phyloP scores from a whole-genome alignment of 92 coral and sea anemone species.

The Paragorgia papillata region DNA sequence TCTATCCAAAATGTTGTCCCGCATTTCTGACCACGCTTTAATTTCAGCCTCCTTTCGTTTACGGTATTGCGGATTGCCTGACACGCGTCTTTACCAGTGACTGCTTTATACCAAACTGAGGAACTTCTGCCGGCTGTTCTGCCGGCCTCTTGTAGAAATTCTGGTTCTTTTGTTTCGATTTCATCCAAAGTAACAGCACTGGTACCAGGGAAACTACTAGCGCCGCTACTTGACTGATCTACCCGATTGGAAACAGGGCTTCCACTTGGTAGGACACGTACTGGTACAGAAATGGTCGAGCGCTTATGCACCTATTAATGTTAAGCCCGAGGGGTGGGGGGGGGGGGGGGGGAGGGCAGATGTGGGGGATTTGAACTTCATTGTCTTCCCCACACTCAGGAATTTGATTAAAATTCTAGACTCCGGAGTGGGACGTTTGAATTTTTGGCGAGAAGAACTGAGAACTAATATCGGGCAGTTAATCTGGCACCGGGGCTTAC shows the following conservation, averaged over 20 bases:
- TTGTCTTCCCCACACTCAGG: too few species aligned
- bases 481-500: too few species aligned
- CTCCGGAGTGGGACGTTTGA: too few species aligned
- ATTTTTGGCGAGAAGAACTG: too few species aligned
- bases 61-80: conserved; percentile 20
- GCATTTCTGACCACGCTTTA: conserved; percentile 15
- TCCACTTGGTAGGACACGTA: not conserved
- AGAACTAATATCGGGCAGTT: too few species aligned
- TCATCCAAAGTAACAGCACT: not conserved
- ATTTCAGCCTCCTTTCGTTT: conserved; percentile 23
- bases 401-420: too few species aligned
- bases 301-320: too few species aligned
- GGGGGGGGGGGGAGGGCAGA: too few species aligned
- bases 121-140: not conserved
- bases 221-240: not conserved
- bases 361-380: too few species aligned
- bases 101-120: conserved; percentile 25
- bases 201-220: not conserved
- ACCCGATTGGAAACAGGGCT: not conserved
- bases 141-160: not conserved
- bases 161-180: not conserved
- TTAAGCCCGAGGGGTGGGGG: too few species aligned
- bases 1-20: conserved; percentile 12
- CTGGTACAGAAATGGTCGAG: not conserved
- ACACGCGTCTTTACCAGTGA: conserved; percentile 8